Conservation (phyloP, 2,113 vertebrate genomes). For the Athene noctua region DNA sequence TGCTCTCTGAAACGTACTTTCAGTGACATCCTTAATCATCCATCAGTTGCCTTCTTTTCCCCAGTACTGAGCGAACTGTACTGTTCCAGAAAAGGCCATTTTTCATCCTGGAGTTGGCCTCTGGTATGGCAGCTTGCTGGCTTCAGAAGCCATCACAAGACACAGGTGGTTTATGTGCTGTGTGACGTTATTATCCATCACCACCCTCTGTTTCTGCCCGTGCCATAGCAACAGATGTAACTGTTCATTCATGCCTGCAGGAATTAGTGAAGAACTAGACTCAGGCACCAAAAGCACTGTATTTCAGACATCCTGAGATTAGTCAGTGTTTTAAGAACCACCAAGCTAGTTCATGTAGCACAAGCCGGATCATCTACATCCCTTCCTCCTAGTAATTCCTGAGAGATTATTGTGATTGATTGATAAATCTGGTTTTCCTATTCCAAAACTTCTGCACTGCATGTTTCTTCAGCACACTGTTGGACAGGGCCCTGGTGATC, state of each 20-base stretch:
- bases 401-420: not conserved
- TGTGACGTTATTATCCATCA: not conserved
- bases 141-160: not conserved
- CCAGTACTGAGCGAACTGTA: not conserved
- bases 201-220: not conserved
- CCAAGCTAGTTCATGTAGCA: not conserved
- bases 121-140: not conserved
- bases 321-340: not conserved
- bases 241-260: not conserved
- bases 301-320: not conserved
- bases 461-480: rapidly evolving
- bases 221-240: not conserved
- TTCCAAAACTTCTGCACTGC: not conserved
- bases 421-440: not conserved
- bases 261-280: not conserved
- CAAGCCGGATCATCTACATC: not conserved
- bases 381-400: not conserved
- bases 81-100: not conserved
- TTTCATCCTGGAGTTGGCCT: not conserved
- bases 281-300: not conserved
- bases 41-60: not conserved
- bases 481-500: not conserved
- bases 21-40: not conserved
- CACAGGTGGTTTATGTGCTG: not conserved
- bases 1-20: not conserved